A percentile compares a stretch with the other conserved stretches of the same genome.
Evolutionary conservation across 2,888 invertebrate genomes (phyloP).

Genomic region (Malthinus seriepunctatus): DNA sequence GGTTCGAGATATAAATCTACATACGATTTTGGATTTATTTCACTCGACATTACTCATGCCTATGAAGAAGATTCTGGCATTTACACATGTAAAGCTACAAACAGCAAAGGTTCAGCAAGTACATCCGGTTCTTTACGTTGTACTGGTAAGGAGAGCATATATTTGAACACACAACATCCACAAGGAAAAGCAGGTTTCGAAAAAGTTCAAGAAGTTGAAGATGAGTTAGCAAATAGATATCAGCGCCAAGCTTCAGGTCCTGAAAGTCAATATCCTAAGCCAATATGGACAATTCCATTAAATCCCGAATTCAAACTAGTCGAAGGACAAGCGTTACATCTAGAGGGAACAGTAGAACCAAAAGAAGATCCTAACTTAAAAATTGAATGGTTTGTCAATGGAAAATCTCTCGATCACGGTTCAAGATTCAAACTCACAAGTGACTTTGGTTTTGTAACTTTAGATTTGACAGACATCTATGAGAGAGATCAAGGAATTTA

Average conservation of each 20-base stretch:
- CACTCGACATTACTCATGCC: conserved; percentile 84
- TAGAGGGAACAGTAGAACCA: conserved; percentile 94
- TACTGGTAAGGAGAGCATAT: conserved; percentile 77
- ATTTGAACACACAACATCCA: conserved; percentile 91
- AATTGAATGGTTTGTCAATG: conserved; percentile 94
- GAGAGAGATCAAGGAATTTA: conserved; percentile 94
- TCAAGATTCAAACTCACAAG: conserved; percentile 90
- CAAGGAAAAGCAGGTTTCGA: conserved; percentile 90
- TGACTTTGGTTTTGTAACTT: conserved; percentile 95
- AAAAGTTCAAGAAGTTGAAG: conserved; percentile 88
- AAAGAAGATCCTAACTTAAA: conserved; percentile 89
- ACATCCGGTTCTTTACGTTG: conserved; percentile 89
- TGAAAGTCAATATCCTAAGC: conserved; percentile 80
- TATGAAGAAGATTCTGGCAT: conserved; percentile 93
- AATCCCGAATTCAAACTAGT: conserved; percentile 77
- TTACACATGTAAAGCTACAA: conserved; percentile 88
- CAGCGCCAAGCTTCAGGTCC: conserved; percentile 70
- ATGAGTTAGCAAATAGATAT: conserved; percentile 73
- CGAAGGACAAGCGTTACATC: conserved; percentile 84
- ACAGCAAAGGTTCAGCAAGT: conserved; percentile 85
- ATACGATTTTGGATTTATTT: conserved; percentile 95
- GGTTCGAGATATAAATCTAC: conserved; percentile 90
- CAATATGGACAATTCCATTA: conserved; percentile 83
- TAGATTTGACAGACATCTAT: conserved; percentile 90
- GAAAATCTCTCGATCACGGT: conserved; percentile 83